Conservation (phyloP, 2,797 vertebrate genomes). For the Pyrocephalus nanus region DNA sequence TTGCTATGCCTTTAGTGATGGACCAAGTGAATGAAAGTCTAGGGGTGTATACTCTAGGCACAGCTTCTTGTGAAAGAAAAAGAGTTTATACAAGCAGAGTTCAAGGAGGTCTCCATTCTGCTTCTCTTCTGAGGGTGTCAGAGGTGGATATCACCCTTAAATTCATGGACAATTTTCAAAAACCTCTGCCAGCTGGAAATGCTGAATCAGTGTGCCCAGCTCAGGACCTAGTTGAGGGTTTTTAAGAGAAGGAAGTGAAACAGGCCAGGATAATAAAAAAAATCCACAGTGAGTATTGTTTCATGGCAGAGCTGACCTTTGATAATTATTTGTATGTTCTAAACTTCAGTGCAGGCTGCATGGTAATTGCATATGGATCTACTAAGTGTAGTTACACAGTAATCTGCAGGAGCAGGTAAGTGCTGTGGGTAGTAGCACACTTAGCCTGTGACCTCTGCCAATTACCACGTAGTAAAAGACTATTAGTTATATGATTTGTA, state of each 20-base stretch:
- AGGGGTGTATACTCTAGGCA: neutral
- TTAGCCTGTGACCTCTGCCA: neutral
- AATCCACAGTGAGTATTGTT: neutral
- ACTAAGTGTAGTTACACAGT: slow-evolving; percentile 50
- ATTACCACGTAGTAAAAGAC: neutral
- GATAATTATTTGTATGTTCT: slow-evolving; percentile 54
- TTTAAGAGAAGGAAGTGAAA: neutral
- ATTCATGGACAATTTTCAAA: neutral
- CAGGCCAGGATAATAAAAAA: neutral
- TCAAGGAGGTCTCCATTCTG: neutral
- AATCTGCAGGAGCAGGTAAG: slow-evolving; percentile 32
- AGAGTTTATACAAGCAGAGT: neutral
- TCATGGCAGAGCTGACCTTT: neutral
- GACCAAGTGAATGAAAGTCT: neutral
- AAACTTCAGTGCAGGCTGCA: slow-evolving; percentile 48
- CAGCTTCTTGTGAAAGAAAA: neutral
- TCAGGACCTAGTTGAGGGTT: neutral
- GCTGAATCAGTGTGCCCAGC: neutral
- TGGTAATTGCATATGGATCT: slow-evolving; percentile 46
- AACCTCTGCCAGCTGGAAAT: neutral
- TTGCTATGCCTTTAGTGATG: neutral
- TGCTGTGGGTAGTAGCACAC: neutral
- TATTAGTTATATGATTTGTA: neutral
- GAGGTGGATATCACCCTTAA: neutral
- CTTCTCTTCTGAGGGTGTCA: neutral